Evolutionary conservation across 2,113 vertebrate species (phyloP), one percentile per base, ranked within the genome.

Genomic region (Hippocampus zosterae): DNA sequence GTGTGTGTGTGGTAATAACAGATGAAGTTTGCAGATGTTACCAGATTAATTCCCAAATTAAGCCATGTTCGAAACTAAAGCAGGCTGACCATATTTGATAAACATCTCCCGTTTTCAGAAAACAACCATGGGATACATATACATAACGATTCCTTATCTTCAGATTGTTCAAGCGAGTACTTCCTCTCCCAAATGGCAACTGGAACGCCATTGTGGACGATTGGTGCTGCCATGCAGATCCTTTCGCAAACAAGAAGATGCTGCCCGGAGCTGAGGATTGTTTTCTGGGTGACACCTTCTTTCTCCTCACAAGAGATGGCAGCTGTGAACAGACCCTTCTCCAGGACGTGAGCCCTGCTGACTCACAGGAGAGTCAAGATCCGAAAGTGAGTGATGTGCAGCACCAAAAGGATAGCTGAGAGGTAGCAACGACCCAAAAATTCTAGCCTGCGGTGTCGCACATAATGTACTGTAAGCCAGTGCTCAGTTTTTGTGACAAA

Each of bases 141-240:
- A 37, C 33, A 37, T 61, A 46, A 0, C n/a, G 37, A 65, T 44
- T 68, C 74, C n/a, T 80, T 69, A 66, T n/a, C 42, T 50, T 65
- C 71, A 98, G 96, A 90, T 87, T 79, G 52, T 94, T 99, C 69
- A 89, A 89, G 53, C 88, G 96, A 83, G 93, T 98, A 61, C 96
- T 99, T 67, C 94, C 96, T 53, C 88, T 98, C 53, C 97, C 96
- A 0, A 93, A 92, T 63, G 94, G 94, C 65, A 93, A 96, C 88
- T 99, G 97, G 97, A 96, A 88, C 59, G 82, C 93, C 71, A 88
- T 99, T 8, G 94, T 98, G 72, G 97, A 93, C 25, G 96, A 97
- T 74, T 98, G 97, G 97, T 99, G 97, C 76, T 99, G 97, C 81
- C 97, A 99, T 78, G 91, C 96, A 0, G 91, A 96, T 80, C 97